A percentile compares a stretch with the other conserved stretches of the same genome.
Conservation (phyloP, 2,113 vertebrate species). For the Cygnus atratus region DNA sequence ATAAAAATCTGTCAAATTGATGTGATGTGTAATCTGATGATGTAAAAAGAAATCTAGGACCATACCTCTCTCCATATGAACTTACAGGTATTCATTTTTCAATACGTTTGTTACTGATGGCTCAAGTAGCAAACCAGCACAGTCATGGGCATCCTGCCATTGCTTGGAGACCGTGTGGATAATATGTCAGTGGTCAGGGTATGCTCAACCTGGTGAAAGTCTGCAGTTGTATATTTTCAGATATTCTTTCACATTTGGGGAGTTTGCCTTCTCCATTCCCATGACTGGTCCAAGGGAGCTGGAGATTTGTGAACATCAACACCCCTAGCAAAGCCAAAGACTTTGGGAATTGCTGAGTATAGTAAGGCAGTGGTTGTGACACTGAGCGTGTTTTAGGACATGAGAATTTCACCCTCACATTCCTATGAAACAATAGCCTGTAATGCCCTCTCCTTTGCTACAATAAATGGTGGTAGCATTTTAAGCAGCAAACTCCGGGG, state of each 20-base stretch:
- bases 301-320: neutral
- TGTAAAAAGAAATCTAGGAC: neutral
- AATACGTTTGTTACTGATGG: neutral
- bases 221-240: neutral
- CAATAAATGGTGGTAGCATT: neutral
- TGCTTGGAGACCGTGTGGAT: accelerated
- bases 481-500: neutral
- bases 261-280: neutral
- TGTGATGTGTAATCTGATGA: too few species aligned
- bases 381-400: neutral
- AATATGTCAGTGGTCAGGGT: neutral
- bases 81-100: accelerated
- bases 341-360: neutral
- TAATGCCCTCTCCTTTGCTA: neutral
- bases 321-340: neutral
- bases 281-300: too few species aligned
- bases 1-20: too few species aligned
- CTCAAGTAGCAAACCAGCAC: neutral
- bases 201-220: too few species aligned
- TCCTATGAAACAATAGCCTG: neutral
- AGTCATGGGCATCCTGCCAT: neutral
- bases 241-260: neutral
- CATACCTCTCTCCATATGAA: neutral
- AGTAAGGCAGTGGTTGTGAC: neutral
- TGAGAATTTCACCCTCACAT: neutral